Percentiles rank a stretch among this genome's conserved stretches.
Conservation (phyloP, 1,140 invertebrate species). For the Diprion similis region DNA sequence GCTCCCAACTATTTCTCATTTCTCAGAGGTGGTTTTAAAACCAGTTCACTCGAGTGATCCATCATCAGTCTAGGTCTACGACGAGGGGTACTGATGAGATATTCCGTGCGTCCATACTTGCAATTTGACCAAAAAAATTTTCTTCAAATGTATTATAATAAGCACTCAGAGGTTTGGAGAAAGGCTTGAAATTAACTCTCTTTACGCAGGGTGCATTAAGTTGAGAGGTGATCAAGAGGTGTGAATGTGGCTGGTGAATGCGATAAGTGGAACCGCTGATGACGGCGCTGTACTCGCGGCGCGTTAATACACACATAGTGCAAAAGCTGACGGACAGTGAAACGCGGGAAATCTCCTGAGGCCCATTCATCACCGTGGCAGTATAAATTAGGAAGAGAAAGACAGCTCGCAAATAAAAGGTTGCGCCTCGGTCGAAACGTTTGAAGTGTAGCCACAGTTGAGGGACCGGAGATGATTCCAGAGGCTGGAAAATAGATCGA, state of each 20-base stretch:
- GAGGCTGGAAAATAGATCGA: not conserved
- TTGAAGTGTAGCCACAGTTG: not conserved
- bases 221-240: too few species aligned
- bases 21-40: slow-evolving; percentile 40
- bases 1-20: slow-evolving; percentile 20
- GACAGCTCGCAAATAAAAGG: not conserved
- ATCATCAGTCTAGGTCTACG: slow-evolving; percentile 46
- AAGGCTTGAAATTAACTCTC: too few species aligned
- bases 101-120: too few species aligned
- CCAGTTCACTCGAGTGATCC: slow-evolving; percentile 48
- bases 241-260: too few species aligned
- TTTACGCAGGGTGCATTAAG: too few species aligned
- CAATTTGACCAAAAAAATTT: not conserved
- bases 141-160: not conserved
- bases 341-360: not conserved
- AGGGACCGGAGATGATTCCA: slow-evolving; percentile 3
- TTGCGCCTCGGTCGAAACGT: not conserved
- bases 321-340: not conserved
- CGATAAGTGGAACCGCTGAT: too few species aligned
- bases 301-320: too few species aligned
- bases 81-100: too few species aligned
- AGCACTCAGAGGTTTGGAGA: not conserved
- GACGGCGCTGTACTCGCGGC: too few species aligned
- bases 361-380: not conserved
- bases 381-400: not conserved